A percentile compares a stretch with the other conserved stretches of the same genome.
Conservation (phyloP, 1,140 invertebrate genomes). For the Anastrepha ludens region DNA sequence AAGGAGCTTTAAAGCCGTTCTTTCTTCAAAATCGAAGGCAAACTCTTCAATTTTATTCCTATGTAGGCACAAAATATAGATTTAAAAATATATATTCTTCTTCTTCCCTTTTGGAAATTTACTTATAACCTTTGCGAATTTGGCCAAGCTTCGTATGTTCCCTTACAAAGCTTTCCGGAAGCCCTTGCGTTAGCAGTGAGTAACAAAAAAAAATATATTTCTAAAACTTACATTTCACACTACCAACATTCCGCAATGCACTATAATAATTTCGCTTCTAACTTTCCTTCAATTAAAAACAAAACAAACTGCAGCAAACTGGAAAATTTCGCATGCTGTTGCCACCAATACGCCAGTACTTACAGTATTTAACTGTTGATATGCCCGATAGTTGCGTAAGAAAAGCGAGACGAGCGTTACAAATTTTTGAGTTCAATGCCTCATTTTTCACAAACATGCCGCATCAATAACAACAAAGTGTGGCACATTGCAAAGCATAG, state of each 20-base stretch:
- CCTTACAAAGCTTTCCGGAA: too few relatives aligned
- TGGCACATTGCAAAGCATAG: background rate
- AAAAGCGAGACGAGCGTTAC: conserved; percentile 20
- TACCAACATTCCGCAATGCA: background rate
- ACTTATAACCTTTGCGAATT: too few relatives aligned
- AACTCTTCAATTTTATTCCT: too few relatives aligned
- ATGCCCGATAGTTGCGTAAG: conserved; percentile 10
- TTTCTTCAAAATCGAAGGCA: too few relatives aligned
- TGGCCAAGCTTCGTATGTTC: too few relatives aligned
- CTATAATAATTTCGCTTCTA: background rate
- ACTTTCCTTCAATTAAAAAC: background rate
- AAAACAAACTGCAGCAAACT: background rate
- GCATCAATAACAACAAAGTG: background rate
- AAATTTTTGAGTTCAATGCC: conserved; percentile 37
- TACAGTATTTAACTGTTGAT: background rate
- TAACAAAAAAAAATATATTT: background rate
- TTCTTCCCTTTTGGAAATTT: too few relatives aligned
- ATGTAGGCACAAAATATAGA: too few relatives aligned
- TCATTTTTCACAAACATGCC: background rate
- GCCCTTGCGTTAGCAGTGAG: too few relatives aligned
- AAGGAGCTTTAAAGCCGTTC: too few relatives aligned
- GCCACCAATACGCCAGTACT: background rate
- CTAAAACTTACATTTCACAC: background rate
- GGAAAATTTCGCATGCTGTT: conserved; percentile 41
- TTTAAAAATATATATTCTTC: too few relatives aligned